Conservation (phyloP, 1,140 invertebrate species). For the Lanistes nyassanus region DNA sequence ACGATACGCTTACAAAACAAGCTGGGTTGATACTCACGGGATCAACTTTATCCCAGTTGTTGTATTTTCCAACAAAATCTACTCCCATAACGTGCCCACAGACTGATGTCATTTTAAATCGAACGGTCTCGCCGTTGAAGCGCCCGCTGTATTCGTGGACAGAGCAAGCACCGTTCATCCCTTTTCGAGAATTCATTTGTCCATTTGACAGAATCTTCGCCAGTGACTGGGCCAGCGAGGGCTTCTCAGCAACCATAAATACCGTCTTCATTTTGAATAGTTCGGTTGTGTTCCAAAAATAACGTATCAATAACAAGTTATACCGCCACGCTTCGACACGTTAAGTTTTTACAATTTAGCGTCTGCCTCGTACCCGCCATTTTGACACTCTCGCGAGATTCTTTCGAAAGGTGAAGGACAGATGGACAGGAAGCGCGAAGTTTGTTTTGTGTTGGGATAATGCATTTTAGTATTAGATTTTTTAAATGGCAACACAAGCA, state of each 20-base stretch:
- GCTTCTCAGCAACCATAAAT: constrained; percentile 99
- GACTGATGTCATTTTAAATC: constrained; percentile 97
- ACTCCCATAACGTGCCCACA: constrained; percentile 98
- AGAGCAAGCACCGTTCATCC: constrained; percentile 89
- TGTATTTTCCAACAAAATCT: constrained; percentile 96
- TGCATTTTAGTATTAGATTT: too few relatives aligned
- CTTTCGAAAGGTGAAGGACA: neutral
- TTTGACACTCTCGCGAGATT: constrained; percentile 14
- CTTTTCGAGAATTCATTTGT: constrained; percentile 84
- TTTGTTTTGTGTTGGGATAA: too few relatives aligned
- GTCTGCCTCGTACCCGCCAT: constrained; percentile 18
- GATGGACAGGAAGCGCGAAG: too few relatives aligned
- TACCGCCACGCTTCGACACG: neutral
- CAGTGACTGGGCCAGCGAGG: constrained; percentile 93
- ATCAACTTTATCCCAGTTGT: constrained; percentile 98
- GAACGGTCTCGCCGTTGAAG: constrained; percentile 72
- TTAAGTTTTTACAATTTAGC: neutral
- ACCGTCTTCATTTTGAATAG: constrained; percentile 77
- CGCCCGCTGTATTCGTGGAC: constrained; percentile 92
- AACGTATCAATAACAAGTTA: neutral
- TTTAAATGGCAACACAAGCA: too few relatives aligned
- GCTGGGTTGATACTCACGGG: constrained; percentile 81
- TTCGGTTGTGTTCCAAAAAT: neutral
- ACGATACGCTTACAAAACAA: too few relatives aligned
- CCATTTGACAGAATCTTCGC: constrained; percentile 94